phyloP scores from a whole-genome alignment of 2,888 invertebrate species.

The Germaria angustata region DNA sequence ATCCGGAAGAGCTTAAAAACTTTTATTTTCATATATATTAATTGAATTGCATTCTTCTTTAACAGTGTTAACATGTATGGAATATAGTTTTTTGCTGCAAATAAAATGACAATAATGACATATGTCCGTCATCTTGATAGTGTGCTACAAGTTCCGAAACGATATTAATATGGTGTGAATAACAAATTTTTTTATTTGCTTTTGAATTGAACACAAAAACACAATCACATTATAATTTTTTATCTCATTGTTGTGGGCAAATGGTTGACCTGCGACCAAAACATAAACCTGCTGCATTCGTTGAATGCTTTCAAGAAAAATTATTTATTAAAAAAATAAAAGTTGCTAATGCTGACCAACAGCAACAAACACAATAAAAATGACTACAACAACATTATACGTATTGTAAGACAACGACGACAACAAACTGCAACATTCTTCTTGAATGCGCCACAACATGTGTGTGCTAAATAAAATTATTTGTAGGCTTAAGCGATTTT shows the following conservation, averaged over 20 bases:
- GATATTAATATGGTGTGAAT: neutral
- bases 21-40: too few species aligned
- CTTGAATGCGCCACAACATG: constrained; percentile 47
- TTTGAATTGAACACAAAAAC: neutral
- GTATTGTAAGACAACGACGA: constrained; percentile 22
- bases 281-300: constrained; percentile 25
- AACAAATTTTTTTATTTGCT: constrained; percentile 19
- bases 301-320: constrained; percentile 7
- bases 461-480: constrained; percentile 63
- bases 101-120: too few species aligned
- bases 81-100: too few species aligned
- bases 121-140: too few species aligned
- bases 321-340: neutral
- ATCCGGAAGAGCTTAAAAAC: too few species aligned
- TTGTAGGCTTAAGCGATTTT: constrained; percentile 35
- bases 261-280: constrained; percentile 1
- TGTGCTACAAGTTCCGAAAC: neutral
- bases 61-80: too few species aligned
- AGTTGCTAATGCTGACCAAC: constrained; percentile 33
- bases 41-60: too few species aligned
- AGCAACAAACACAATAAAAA: constrained; percentile 23
- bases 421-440: constrained; percentile 48
- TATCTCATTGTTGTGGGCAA: neutral
- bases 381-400: neutral
- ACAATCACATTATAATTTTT: neutral